Conservation (phyloP, 92 coral and sea anemone species). For the Umimayanthus chanpuru region DNA sequence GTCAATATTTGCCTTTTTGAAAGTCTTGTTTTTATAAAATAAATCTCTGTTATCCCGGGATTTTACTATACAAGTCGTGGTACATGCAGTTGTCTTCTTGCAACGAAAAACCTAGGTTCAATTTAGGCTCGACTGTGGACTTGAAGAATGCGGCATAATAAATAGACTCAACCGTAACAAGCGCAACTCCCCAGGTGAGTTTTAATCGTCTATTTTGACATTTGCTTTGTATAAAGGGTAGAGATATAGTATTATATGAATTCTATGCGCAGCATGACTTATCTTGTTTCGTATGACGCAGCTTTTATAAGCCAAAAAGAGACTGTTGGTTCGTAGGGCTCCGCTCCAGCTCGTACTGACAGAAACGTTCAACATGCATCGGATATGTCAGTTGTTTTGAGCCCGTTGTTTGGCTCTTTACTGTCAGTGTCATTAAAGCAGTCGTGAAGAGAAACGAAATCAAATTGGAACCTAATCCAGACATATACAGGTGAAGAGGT, state of each 20-base stretch:
- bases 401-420: background rate
- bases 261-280: background rate
- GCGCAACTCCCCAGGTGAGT: conserved; percentile 11
- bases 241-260: background rate
- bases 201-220: background rate
- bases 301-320: background rate
- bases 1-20: background rate
- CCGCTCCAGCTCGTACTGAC: background rate
- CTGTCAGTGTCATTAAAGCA: background rate
- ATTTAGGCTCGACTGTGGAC: background rate
- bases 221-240: background rate
- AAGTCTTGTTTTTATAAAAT: conserved; percentile 10
- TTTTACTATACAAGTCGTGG: background rate
- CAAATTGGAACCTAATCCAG: background rate
- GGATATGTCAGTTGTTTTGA: background rate
- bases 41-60: background rate
- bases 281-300: background rate
- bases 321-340: background rate
- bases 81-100: background rate
- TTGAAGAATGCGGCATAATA: background rate
- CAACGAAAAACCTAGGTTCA: background rate
- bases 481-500: too few species aligned
- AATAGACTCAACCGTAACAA: background rate
- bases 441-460: background rate
- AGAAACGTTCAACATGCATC: background rate